Evolutionary conservation across 1,140 invertebrate genomes (phyloP).

Genomic region (Telenomus remus): DNA sequence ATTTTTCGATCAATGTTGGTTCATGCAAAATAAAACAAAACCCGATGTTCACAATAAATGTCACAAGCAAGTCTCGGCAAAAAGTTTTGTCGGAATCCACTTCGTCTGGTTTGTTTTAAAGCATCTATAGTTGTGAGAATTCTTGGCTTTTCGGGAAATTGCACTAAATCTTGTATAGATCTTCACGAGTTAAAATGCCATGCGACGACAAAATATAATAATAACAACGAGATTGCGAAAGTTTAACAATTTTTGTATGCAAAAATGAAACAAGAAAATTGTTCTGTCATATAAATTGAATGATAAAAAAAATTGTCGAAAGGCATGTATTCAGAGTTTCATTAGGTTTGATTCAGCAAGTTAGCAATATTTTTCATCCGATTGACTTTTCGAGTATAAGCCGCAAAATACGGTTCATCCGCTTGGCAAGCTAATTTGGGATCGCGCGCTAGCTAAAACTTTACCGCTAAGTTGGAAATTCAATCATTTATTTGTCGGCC

Average conservation of each 20-base stretch:
- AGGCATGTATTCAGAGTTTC: background rate
- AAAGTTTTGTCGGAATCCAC: background rate
- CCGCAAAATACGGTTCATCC: constrained; percentile 12
- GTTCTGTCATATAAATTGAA: too few species aligned
- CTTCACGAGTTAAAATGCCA: too few species aligned
- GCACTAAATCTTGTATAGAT: too few species aligned
- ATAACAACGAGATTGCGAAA: too few species aligned
- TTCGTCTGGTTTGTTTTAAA: background rate
- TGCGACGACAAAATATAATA: too few species aligned
- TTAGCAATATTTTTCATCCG: constrained; percentile 27
- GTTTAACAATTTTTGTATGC: too few species aligned
- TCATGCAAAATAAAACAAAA: background rate
- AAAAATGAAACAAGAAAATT: too few species aligned
- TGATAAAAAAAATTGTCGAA: too few species aligned
- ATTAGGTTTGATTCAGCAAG: constrained; percentile 18
- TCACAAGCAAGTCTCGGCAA: background rate
- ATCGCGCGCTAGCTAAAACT: constrained; percentile 24
- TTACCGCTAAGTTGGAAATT: constrained; percentile 25
- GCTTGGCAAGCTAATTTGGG: constrained; percentile 28
- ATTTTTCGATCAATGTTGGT: background rate
- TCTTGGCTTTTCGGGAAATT: background rate
- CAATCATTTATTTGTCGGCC: constrained; percentile 31
- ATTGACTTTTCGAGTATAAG: background rate
- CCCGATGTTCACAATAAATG: background rate
- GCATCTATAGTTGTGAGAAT: background rate